Evolutionary conservation across 2,797 vertebrate species (phyloP).

Genomic region (Moxostoma hubbsi): DNA sequence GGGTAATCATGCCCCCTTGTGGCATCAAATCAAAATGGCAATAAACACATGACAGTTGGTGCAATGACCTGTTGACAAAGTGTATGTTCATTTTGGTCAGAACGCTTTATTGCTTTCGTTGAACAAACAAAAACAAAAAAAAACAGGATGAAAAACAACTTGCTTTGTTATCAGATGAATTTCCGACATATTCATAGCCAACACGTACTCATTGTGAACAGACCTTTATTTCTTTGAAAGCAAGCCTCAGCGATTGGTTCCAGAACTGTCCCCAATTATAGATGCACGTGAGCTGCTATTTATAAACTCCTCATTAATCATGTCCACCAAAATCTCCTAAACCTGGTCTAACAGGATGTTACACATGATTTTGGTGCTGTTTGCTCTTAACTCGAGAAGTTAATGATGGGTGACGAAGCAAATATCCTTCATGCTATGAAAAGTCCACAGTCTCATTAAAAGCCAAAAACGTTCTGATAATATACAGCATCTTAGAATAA

Average conservation of each 20-base stretch:
- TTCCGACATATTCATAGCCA: too few species aligned
- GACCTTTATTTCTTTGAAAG: too few species aligned
- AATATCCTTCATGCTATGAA: neutral
- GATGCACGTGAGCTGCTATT: neutral
- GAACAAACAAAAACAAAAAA: too few species aligned
- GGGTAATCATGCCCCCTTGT: constrained; percentile 10
- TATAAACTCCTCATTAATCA: constrained; percentile 6
- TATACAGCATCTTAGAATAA: neutral
- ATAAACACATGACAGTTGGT: neutral
- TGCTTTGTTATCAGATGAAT: too few species aligned
- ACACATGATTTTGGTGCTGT: neutral
- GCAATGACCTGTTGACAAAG: neutral
- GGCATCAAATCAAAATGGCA: constrained; percentile 2
- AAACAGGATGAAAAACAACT: too few species aligned
- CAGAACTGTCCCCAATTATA: too few species aligned
- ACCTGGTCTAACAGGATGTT: neutral
- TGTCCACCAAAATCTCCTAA: neutral
- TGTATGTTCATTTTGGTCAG: too few species aligned
- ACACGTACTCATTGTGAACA: too few species aligned
- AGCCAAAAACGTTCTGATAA: neutral
- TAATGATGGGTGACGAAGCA: constrained; percentile 5
- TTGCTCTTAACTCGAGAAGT: neutral
- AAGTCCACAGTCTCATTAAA: neutral
- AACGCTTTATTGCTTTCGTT: too few species aligned
- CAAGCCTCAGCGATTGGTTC: too few species aligned